Evolutionary conservation across 2,888 invertebrate species (phyloP).

Genomic region (Aleiodes testaceus): DNA sequence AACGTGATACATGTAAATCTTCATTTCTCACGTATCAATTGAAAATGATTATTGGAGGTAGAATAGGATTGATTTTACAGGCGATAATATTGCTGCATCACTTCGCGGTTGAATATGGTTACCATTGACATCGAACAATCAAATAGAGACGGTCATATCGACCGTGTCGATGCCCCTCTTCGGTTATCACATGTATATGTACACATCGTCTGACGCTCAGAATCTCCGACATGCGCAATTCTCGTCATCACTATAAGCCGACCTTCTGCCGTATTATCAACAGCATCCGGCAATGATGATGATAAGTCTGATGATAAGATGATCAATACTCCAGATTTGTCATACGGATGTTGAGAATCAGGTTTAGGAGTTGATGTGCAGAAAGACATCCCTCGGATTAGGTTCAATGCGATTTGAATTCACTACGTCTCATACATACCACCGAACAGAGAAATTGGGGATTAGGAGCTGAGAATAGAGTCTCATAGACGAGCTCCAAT

Average conservation of each 20-base stretch:
- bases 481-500: no score
- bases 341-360: no score
- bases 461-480: no score
- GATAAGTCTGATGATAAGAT: conserved; percentile 6
- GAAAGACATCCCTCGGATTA: no score
- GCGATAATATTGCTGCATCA: conserved; percentile 5
- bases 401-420: no score
- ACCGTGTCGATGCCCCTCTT: conserved; percentile 30
- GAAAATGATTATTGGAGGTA: no score
- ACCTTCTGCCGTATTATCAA: background rate
- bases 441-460: no score
- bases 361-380: no score
- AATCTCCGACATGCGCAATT: conserved; percentile 38
- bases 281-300: background rate
- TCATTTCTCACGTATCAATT: no score
- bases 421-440: no score
- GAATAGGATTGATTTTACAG: background rate
- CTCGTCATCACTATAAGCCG: conserved; percentile 18
- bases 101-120: conserved; percentile 1
- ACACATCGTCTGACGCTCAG: conserved; percentile 3
- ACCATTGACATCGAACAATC: conserved; percentile 33
- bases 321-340: background rate
- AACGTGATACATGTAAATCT: no score
- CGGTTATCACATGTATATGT: conserved; percentile 18
- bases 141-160: conserved; percentile 38